Conservation (phyloP, 2,113 vertebrate species). For the Cepphus grylle region DNA sequence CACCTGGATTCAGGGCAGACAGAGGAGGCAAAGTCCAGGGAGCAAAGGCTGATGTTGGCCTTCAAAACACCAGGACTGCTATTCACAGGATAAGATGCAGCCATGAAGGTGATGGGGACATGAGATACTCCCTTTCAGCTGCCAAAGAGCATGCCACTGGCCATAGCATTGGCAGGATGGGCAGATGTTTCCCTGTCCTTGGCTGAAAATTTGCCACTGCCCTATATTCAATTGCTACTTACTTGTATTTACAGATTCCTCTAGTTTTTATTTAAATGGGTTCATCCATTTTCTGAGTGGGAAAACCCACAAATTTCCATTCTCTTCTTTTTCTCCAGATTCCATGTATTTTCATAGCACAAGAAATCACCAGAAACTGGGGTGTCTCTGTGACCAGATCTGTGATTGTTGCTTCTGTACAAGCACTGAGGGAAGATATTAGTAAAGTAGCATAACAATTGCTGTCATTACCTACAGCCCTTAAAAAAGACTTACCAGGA, state of each 20-base stretch:
- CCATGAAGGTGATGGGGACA: background rate
- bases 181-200: background rate
- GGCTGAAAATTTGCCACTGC: background rate
- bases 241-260: background rate
- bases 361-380: background rate
- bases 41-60: background rate
- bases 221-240: fast-evolving
- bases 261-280: background rate
- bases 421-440: background rate
- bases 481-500: background rate
- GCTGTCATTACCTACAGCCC: no score
- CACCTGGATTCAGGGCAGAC: background rate
- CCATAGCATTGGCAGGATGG: background rate
- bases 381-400: background rate
- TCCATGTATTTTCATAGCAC: background rate
- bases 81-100: no score
- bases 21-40: background rate
- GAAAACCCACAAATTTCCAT: background rate
- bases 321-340: background rate
- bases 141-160: background rate
- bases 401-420: background rate
- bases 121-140: background rate
- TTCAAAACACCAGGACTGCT: background rate
- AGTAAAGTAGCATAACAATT: background rate
- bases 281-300: background rate